These are phyloP conservation scores for Dryobates pubescens DNA, from an alignment of 2,797 vertebrate species.

Conservation along the genomic window DNA sequence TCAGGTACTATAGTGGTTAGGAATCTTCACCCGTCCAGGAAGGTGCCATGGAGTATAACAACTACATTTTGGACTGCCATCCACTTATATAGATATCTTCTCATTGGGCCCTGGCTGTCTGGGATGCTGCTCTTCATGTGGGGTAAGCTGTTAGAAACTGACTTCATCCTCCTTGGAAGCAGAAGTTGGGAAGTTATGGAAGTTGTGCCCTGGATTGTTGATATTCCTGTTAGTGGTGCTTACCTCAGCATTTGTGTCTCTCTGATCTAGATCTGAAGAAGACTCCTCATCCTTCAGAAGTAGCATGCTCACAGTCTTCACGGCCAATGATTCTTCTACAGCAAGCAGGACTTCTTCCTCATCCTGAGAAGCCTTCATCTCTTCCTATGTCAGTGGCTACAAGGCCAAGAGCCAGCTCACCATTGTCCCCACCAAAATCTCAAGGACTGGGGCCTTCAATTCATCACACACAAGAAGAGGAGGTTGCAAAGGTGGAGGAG, in stretches of 20 bases:
- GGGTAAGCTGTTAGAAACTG: not conserved
- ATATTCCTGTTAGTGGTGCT: not conserved
- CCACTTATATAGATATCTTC: accelerated
- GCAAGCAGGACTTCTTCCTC: slow-evolving; percentile 77
- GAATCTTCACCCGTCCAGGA: not conserved
- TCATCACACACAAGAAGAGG: slow-evolving; percentile 86
- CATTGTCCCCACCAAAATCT: slow-evolving; percentile 76
- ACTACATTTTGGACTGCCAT: not conserved
- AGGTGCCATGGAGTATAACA: not conserved
- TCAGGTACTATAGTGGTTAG: not conserved
- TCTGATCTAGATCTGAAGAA: slow-evolving; percentile 81
- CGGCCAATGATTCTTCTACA: slow-evolving; percentile 83
- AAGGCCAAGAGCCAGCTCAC: slow-evolving; percentile 77
- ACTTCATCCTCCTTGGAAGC: not conserved
- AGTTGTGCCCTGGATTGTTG: not conserved
- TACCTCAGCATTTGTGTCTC: slow-evolving; percentile 48
- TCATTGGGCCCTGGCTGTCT: not conserved
- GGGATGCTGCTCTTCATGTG: not conserved
- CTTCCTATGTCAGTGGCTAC: slow-evolving; percentile 83
- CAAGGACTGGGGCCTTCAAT: slow-evolving; percentile 75
- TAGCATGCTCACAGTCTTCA: slow-evolving; percentile 80
- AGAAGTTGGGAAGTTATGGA: not conserved
- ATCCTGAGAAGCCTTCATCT: slow-evolving; percentile 73
- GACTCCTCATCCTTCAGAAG: slow-evolving; percentile 72
- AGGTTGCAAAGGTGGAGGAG: slow-evolving; percentile 80